Conservation (phyloP, 64 coral and sea anemone species). For the Platygyra sinensis region DNA sequence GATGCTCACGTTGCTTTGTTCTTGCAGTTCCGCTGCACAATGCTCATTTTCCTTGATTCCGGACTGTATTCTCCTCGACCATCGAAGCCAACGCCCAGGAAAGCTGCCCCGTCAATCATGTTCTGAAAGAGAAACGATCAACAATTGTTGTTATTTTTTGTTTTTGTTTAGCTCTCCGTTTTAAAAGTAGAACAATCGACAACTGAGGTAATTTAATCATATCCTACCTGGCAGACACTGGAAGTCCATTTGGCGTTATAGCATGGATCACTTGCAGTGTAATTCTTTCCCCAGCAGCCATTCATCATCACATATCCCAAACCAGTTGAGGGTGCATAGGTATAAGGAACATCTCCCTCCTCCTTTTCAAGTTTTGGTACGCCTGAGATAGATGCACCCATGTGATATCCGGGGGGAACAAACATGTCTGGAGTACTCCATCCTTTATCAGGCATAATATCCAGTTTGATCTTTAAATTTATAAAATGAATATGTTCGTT, state of each 20-base stretch:
- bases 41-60: slow-evolving; percentile 43
- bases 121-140: background rate
- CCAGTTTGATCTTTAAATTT: slow-evolving; percentile 30
- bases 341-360: background rate
- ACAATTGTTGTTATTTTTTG: no score
- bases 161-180: no score
- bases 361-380: slow-evolving; percentile 4
- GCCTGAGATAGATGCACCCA: slow-evolving; percentile 15
- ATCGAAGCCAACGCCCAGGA: slow-evolving; percentile 38
- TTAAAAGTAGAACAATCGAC: background rate
- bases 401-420: slow-evolving; percentile 43
- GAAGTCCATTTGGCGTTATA: slow-evolving; percentile 25
- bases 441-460: slow-evolving; percentile 53
- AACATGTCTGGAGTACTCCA: slow-evolving; percentile 45
- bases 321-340: background rate
- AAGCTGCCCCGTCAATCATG: slow-evolving; percentile 46
- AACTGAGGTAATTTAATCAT: background rate
- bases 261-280: slow-evolving; percentile 23
- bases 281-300: slow-evolving; percentile 31
- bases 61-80: slow-evolving; percentile 49
- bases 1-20: slow-evolving; percentile 18
- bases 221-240: background rate
- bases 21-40: slow-evolving; percentile 39
- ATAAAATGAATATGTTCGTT: no score
- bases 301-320: slow-evolving; percentile 37